phyloP scores from a whole-genome alignment of 1,140 invertebrate genomes.

The Eupristina koningsbergeri region DNA sequence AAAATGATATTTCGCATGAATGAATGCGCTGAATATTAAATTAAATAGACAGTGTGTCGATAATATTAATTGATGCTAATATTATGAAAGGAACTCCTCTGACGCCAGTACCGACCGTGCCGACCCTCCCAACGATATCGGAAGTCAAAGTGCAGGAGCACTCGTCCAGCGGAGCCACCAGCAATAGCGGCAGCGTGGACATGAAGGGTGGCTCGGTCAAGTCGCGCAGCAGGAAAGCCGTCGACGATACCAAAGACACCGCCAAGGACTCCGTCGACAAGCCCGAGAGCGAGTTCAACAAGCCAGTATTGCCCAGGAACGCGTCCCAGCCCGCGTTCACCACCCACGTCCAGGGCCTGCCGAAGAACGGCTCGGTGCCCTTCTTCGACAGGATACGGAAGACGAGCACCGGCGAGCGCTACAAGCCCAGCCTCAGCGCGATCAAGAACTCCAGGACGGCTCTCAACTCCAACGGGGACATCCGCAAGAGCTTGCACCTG shows the following conservation, averaged over 20 bases:
- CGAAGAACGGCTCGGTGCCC: slow-evolving; percentile 90
- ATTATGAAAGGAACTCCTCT: slow-evolving; percentile 76
- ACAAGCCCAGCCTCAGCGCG: slow-evolving; percentile 84
- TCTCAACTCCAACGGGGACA: slow-evolving; percentile 74
- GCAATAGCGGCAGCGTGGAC: slow-evolving; percentile 72
- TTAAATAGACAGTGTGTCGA: slow-evolving; percentile 39
- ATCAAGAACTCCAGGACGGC: slow-evolving; percentile 76
- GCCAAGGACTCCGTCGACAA: slow-evolving; percentile 60
- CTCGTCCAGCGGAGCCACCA: slow-evolving; percentile 73
- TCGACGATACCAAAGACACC: slow-evolving; percentile 69
- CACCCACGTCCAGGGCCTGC: slow-evolving; percentile 84
- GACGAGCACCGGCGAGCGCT: slow-evolving; percentile 84
- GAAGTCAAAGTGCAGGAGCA: slow-evolving; percentile 85
- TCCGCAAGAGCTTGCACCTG: slow-evolving; percentile 74
- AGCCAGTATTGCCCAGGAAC: slow-evolving; percentile 81
- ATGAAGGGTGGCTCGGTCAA: slow-evolving; percentile 63
- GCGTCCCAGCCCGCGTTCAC: slow-evolving; percentile 88
- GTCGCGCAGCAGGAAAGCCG: slow-evolving; percentile 66
- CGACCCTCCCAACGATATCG: slow-evolving; percentile 89
- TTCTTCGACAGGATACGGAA: slow-evolving; percentile 89
- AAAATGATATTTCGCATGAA: slow-evolving; percentile 28
- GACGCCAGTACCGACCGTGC: slow-evolving; percentile 84
- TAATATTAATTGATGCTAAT: slow-evolving; percentile 59
- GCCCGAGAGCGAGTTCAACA: slow-evolving; percentile 69
- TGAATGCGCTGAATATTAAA: background rate